These are phyloP conservation scores for Trilocha varians DNA, from an alignment of 2,888 invertebrate genomes.

Conservation along the genomic window DNA sequence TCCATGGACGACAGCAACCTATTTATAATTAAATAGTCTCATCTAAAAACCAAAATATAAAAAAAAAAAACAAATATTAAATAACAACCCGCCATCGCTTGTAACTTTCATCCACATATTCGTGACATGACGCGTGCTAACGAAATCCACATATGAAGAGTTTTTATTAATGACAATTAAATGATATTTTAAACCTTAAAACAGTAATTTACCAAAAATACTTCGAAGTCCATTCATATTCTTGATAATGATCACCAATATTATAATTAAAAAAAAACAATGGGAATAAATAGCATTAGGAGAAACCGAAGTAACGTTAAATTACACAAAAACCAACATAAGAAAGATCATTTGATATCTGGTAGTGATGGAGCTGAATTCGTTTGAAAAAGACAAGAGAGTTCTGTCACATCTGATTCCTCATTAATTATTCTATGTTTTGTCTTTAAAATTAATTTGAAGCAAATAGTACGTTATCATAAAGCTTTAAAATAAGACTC, in stretches of 20 bases:
- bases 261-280: too few species aligned
- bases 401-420: background rate
- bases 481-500: too few species aligned
- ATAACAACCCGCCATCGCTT: slow-evolving; percentile 14
- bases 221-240: too few species aligned
- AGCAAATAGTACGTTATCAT: too few species aligned
- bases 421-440: slow-evolving; percentile 2
- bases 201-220: too few species aligned
- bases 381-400: slow-evolving; percentile 34
- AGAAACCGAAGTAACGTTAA: background rate
- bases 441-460: background rate
- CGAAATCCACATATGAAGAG: slow-evolving; percentile 54
- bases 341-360: slow-evolving; percentile 44
- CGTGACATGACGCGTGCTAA: slow-evolving; percentile 48
- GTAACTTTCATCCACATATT: slow-evolving; percentile 10
- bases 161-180: slow-evolving; percentile 19
- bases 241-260: too few species aligned
- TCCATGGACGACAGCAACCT: too few species aligned
- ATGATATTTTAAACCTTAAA: too few species aligned
- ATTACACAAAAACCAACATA: background rate
- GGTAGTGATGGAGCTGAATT: slow-evolving; percentile 50
- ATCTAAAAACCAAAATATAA: too few species aligned
- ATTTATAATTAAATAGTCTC: too few species aligned
- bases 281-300: background rate
- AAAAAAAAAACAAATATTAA: too few species aligned